Evolutionary conservation across 2,888 invertebrate genomes (phyloP).

Genomic region (Rhogogaster chlorosoma): DNA sequence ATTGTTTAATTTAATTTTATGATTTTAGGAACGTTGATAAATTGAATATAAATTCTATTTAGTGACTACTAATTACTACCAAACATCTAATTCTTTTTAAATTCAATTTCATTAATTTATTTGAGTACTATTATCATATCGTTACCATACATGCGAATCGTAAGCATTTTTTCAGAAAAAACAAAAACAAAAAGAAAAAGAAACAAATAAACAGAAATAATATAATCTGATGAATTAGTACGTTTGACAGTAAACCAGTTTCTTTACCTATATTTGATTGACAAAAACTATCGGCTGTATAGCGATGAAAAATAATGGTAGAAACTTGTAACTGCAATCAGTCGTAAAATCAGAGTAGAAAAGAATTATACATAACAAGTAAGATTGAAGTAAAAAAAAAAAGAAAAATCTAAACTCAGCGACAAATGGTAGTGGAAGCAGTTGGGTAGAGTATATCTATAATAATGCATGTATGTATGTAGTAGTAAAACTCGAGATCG

Average conservation of each 20-base stretch:
- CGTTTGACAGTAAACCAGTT: neutral
- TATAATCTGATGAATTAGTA: neutral
- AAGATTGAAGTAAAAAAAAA: neutral
- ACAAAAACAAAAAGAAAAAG: neutral
- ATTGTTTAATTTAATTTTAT: neutral
- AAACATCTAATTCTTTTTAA: neutral
- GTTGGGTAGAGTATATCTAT: slow-evolving; percentile 14
- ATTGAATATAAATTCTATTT: neutral
- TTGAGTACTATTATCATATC: neutral
- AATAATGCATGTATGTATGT: neutral
- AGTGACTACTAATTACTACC: neutral
- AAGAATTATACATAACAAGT: neutral
- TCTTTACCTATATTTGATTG: neutral
- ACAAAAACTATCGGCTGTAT: neutral
- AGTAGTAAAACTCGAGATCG: neutral
- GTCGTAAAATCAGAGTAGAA: neutral
- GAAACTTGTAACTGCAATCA: neutral
- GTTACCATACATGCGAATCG: neutral
- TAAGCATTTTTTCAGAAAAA: neutral
- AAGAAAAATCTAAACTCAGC: neutral
- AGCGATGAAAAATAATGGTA: neutral
- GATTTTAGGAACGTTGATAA: neutral
- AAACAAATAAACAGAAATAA: neutral
- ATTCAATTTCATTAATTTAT: neutral
- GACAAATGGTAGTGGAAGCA: slow-evolving; percentile 16